Base-by-base conservation (phyloP, 2,797 vertebrate genomes). In the Sciurus carolinensis region DNA sequence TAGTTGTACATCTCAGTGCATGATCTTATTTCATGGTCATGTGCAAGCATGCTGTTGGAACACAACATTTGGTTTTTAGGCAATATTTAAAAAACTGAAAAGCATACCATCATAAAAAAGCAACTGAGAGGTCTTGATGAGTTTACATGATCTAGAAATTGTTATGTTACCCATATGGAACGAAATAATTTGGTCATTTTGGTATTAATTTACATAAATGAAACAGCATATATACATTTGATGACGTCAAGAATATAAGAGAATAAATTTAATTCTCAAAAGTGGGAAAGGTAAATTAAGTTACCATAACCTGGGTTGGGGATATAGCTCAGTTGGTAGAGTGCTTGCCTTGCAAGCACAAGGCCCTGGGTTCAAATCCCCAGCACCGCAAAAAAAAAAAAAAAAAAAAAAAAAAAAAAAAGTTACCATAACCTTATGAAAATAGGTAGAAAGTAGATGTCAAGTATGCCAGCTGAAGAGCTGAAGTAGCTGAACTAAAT, bases 401-500 rank as follows among this genome's bases (percentile, higher is more conserved):
- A 39, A 39, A 39, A 39, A 39, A n/a, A n/a, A n/a, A 36, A 39
- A 39, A 39, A 39, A 39, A 39, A 39, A 39, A 39, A 39, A 91
- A 91, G 26, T 89, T 87, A 91, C 6, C 17, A 92, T 90, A 87
- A 39, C 71, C 52, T 90, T 73, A 88, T 7, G 33, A 95, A 94
- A 95, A 90, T 52, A 83, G 7, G 15, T 22, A 82, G 0, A 92
- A 28, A 67, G 14, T 30, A 92, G 67, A 18, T 15, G 67, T 54
- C 66, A 93, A 6, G 80, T 75, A 79, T 75, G 64, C 9, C 59
- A 77, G 33, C 24, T 59, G 11, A 90, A 94, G 42, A 77, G 33
- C 24, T 59, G 11, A 90, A 94, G 42, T 22, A 62, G 72, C 33
- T 69, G 62, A 91, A 24, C 39, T 84, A 80, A 92, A 64, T 28